phyloP scores from a whole-genome alignment of 1,140 invertebrate species.

The Drusus annulatus region DNA sequence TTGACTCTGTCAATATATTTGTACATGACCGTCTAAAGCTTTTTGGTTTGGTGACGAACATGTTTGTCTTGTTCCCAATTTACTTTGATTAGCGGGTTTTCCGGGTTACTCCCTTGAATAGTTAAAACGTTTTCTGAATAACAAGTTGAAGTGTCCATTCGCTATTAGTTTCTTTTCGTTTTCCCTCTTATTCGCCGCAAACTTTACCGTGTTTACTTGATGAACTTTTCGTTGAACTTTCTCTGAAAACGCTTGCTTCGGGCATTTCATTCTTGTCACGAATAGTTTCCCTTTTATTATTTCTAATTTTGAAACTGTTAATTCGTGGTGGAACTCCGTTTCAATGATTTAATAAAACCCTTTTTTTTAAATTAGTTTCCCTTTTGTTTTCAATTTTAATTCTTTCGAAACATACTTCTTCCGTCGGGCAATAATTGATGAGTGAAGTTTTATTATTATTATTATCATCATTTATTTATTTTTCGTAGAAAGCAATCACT shows the following conservation, averaged over 20 bases:
- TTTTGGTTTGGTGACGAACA: not conserved
- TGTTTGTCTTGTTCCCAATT: not conserved
- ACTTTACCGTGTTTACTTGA: not conserved
- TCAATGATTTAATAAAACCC: too few species aligned
- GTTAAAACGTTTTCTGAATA: conserved; percentile 4
- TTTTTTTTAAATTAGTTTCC: too few species aligned
- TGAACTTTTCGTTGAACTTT: not conserved
- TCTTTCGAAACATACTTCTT: not conserved
- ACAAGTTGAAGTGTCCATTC: not conserved
- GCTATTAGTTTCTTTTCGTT: not conserved
- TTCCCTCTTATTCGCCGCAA: not conserved
- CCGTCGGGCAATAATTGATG: not conserved
- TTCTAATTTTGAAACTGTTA: too few species aligned
- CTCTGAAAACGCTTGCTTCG: not conserved
- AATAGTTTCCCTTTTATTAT: not conserved
- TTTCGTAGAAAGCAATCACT: too few species aligned
- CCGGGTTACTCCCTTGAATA: not conserved
- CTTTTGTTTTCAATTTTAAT: too few species aligned
- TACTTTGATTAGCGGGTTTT: conserved; percentile 3
- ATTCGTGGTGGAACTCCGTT: too few species aligned
- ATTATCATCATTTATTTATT: too few species aligned
- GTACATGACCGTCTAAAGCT: conserved; percentile 4
- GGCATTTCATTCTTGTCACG: not conserved
- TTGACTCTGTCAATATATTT: conserved; percentile 21
- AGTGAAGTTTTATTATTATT: too few species aligned